A percentile compares a stretch with the other conserved stretches of the same genome.
Conservation (phyloP, 2,888 invertebrate genomes). For the Leptopilina syphax region DNA sequence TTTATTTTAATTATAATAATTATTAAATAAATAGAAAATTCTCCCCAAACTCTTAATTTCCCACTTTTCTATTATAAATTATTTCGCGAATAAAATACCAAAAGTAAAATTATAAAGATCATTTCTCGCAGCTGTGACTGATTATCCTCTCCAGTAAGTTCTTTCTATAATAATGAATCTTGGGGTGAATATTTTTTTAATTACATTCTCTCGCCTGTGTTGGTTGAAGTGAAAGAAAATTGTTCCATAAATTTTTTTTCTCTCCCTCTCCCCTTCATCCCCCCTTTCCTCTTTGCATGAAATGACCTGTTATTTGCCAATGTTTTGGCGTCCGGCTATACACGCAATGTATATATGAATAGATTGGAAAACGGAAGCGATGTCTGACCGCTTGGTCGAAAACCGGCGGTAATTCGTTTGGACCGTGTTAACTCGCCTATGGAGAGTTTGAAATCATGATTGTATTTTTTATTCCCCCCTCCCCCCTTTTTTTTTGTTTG, state of each 20-base stretch:
- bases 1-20: neutral
- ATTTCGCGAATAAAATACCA: neutral
- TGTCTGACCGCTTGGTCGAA: conserved; percentile 59
- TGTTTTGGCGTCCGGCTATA: conserved; percentile 9
- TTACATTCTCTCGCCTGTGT: neutral
- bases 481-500: conserved; percentile 2
- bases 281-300: neutral
- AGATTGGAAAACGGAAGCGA: conserved; percentile 56
- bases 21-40: neutral
- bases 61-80: neutral
- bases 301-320: conserved; percentile 30
- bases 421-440: conserved; percentile 62
- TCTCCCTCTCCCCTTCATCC: neutral
- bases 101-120: conserved; percentile 1
- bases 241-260: conserved; percentile 11
- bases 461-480: conserved; percentile 10
- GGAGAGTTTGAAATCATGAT: conserved; percentile 42
- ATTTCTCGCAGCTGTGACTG: conserved; percentile 32
- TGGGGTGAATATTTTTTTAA: conserved; percentile 32
- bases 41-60: neutral
- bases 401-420: conserved; percentile 62
- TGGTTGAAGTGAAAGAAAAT: conserved; percentile 15
- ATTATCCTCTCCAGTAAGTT: conserved; percentile 9
- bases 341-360: conserved; percentile 10
- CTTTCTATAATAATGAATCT: conserved; percentile 28